These are phyloP conservation scores for Brachyopa scutellaris DNA, from an alignment of 2,888 invertebrate species.

Conservation along the genomic window DNA sequence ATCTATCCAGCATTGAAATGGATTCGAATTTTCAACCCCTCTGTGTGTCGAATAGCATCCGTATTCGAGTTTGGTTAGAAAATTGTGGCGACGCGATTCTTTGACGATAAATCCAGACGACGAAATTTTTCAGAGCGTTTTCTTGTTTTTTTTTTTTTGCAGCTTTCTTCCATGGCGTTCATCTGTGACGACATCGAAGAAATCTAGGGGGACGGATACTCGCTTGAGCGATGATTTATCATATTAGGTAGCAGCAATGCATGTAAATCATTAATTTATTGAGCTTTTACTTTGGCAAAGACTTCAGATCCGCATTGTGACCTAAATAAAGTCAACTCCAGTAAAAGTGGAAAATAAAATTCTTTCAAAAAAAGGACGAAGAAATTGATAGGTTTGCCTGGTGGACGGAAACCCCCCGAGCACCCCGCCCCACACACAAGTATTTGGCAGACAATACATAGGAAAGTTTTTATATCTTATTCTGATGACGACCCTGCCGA, in stretches of 20 bases:
- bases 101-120: conserved; percentile 60
- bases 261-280: conserved; percentile 54
- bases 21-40: conserved; percentile 46
- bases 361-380: not conserved
- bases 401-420: not conserved
- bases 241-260: conserved; percentile 35
- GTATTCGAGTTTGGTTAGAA: conserved; percentile 23
- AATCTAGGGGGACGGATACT: not conserved
- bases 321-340: conserved; percentile 21
- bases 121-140: conserved; percentile 30
- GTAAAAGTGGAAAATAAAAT: conserved; percentile 6
- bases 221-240: conserved; percentile 62
- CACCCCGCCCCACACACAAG: not conserved
- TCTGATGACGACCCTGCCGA: not conserved
- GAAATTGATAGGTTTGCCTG: conserved; percentile 30
- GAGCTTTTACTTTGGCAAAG: not conserved
- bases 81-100: conserved; percentile 72
- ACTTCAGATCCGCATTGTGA: conserved; percentile 25
- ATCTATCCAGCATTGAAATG: conserved; percentile 22
- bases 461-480: conserved; percentile 50
- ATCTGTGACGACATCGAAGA: conserved; percentile 39
- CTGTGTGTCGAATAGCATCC: conserved; percentile 29
- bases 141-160: conserved; percentile 56
- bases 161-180: conserved; percentile 46
- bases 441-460: conserved; percentile 47